A percentile compares a stretch with the other conserved stretches of the same genome.
phyloP scores from a whole-genome alignment of 2,797 vertebrate species.

The Myotis pilosus region DNA sequence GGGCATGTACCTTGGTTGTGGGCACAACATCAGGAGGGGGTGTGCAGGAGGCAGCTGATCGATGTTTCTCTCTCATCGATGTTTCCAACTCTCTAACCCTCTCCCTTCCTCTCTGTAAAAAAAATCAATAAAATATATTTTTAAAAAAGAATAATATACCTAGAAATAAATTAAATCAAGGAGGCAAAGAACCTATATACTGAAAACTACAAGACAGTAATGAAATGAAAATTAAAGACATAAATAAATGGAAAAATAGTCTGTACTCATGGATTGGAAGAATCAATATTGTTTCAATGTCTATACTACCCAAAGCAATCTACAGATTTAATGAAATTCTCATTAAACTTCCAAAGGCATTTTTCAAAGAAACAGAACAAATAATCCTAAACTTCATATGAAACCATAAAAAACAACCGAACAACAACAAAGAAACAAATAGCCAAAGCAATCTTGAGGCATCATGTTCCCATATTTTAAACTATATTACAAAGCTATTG shows the following conservation, averaged over 20 bases:
- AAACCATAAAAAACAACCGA: not conserved
- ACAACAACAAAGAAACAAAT: not conserved
- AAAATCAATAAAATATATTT: too few species aligned
- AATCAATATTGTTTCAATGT: not conserved
- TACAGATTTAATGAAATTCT: not conserved
- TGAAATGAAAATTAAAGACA: not conserved
- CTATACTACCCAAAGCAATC: not conserved
- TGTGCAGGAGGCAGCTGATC: too few species aligned
- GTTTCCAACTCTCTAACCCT: too few species aligned
- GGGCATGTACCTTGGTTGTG: too few species aligned
- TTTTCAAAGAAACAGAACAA: not conserved
- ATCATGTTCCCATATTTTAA: not conserved
- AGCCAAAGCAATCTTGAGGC: not conserved
- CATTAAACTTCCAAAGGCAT: not conserved
- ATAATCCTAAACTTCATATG: not conserved
- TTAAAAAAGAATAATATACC: not conserved
- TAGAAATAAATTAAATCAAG: not conserved
- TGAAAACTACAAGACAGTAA: not conserved
- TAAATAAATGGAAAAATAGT: not conserved
- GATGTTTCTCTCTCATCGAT: too few species aligned
- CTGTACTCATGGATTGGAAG: not conserved
- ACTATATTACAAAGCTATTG: not conserved
- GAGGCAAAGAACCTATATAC: not conserved
- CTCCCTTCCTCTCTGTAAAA: too few species aligned
- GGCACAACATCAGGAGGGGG: too few species aligned